Evolutionary conservation across 2,888 invertebrate species (phyloP).

Genomic region (Keiferia lycopersicella): DNA sequence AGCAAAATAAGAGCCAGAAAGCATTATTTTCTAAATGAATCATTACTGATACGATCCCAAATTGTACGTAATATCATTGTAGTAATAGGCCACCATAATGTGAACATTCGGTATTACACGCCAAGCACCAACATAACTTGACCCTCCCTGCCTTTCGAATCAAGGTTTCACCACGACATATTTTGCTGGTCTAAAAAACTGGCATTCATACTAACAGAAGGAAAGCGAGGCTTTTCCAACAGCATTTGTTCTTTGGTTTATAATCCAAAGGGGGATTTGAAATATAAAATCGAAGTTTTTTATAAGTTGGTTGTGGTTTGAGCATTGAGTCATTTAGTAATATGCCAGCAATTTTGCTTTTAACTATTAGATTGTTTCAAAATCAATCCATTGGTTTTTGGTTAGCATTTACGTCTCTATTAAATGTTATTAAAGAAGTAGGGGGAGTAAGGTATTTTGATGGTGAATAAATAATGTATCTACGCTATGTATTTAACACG

Average conservation of each 20-base stretch:
- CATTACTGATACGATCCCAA: constrained; percentile 60
- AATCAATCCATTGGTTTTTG: constrained; percentile 37
- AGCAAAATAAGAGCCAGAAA: background rate
- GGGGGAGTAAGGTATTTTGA: background rate
- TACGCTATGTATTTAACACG: background rate
- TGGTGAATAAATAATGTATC: background rate
- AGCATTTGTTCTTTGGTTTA: constrained; percentile 19
- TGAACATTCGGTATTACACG: constrained; percentile 54
- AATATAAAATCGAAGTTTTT: constrained; percentile 44
- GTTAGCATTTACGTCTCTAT: constrained; percentile 30
- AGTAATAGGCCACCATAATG: constrained; percentile 64
- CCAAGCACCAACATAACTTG: constrained; percentile 40
- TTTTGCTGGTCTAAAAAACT: background rate
- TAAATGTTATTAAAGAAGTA: constrained; percentile 3
- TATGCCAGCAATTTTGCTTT: constrained; percentile 63
- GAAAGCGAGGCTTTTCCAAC: background rate
- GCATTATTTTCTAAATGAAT: constrained; percentile 41
- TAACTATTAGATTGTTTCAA: constrained; percentile 60
- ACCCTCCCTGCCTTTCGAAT: constrained; percentile 42
- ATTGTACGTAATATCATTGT: constrained; percentile 69
- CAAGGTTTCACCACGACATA: constrained; percentile 37
- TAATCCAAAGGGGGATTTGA: constrained; percentile 41
- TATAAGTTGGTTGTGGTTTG: constrained; percentile 41
- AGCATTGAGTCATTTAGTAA: constrained; percentile 72
- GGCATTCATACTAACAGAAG: background rate